Evolutionary conservation across 2,113 vertebrate species (phyloP).

Genomic region (Lethenteron reissneri): DNA sequence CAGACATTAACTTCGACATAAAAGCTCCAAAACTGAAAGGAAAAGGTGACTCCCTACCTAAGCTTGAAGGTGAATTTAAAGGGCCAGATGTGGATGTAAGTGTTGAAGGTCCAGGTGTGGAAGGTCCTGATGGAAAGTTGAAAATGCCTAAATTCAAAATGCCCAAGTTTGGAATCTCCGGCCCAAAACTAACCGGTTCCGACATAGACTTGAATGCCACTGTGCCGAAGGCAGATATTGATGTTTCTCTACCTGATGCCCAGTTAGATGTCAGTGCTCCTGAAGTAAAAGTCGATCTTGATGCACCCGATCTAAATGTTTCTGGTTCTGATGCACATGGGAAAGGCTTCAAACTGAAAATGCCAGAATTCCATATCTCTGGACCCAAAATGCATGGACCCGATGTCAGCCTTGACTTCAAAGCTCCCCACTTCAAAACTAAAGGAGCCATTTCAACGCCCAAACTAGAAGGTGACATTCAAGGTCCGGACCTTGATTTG

Average conservation of each 20-base stretch:
- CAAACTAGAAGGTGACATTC: no score
- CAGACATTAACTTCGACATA: constrained; percentile 1
- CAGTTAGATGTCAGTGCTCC: constrained; percentile 9
- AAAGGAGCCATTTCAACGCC: constrained; percentile 18
- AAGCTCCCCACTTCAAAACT: constrained; percentile 14
- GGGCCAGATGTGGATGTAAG: constrained; percentile 9
- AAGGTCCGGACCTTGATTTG: no score
- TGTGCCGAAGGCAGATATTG: background rate
- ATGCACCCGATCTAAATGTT: background rate
- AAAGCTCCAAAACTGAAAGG: constrained; percentile 2
- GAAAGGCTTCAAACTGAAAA: constrained; percentile 9
- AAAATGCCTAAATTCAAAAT: constrained; percentile 25
- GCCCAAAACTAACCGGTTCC: constrained; percentile 16
- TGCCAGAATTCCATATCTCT: constrained; percentile 19
- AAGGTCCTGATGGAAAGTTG: constrained; percentile 14
- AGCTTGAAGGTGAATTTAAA: background rate
- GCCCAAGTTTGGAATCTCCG: constrained; percentile 21
- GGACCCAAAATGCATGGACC: constrained; percentile 13
- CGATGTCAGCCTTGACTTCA: constrained; percentile 21
- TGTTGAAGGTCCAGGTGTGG: constrained; percentile 11
- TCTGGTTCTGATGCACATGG: background rate
- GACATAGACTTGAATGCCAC: background rate
- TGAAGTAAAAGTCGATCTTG: constrained; percentile 13
- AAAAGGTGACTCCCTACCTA: background rate
- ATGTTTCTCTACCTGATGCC: constrained; percentile 2